Evolutionary conservation across 2,797 vertebrate genomes (phyloP).

Genomic region (Coilia nasus): DNA sequence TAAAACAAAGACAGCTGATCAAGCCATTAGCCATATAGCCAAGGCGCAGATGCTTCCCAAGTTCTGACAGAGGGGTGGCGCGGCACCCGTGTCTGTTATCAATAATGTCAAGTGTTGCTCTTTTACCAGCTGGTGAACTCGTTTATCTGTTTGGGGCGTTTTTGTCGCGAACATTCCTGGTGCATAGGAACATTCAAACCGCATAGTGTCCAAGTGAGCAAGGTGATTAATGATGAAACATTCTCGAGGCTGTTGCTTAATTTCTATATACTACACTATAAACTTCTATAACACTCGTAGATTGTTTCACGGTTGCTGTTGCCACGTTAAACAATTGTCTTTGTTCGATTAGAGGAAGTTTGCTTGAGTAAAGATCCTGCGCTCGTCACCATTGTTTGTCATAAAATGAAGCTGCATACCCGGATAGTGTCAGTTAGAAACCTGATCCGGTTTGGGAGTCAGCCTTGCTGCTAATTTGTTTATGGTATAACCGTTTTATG

Average conservation of each 20-base stretch:
- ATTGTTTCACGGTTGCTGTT: not conserved
- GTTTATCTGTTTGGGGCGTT: slow-evolving; percentile 58
- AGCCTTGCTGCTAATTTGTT: slow-evolving; percentile 42
- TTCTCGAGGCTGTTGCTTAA: not conserved
- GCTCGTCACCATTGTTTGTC: slow-evolving; percentile 26
- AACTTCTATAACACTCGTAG: not conserved
- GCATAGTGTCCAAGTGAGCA: slow-evolving; percentile 13
- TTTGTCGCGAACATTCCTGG: slow-evolving; percentile 51
- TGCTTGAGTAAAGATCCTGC: not conserved
- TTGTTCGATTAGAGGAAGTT: not conserved
- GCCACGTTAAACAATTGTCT: not conserved
- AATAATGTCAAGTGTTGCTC: slow-evolving; percentile 17
- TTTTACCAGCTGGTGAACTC: slow-evolving; percentile 30
- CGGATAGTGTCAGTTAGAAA: slow-evolving; percentile 21
- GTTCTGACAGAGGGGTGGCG: slow-evolving; percentile 30
- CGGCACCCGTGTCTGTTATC: slow-evolving; percentile 29
- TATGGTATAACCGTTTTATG: slow-evolving; percentile 43
- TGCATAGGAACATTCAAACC: slow-evolving; percentile 56
- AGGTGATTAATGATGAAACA: not conserved
- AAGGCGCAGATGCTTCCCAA: slow-evolving; percentile 19
- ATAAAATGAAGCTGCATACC: not conserved
- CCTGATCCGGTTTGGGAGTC: slow-evolving; percentile 28
- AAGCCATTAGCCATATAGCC: slow-evolving; percentile 43
- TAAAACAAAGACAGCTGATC: slow-evolving; percentile 61
- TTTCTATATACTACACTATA: no score